These are phyloP conservation scores for Tribolium castaneum DNA, from an alignment of 1,140 invertebrate species.

Conservation along the genomic window DNA sequence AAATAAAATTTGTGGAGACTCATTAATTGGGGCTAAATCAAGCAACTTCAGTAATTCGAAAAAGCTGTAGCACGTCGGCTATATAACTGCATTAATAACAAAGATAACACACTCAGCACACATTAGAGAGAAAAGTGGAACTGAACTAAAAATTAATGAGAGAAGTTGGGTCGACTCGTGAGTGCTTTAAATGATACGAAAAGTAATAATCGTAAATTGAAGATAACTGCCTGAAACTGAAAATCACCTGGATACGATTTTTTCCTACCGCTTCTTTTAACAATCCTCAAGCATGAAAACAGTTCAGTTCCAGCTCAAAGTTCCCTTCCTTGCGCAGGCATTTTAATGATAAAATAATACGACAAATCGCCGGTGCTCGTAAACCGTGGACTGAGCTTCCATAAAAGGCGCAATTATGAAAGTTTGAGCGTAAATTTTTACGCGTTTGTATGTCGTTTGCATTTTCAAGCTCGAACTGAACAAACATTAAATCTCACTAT, in stretches of 20 bases:
- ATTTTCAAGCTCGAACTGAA: slow-evolving; percentile 9
- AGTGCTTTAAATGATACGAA: slow-evolving; percentile 26
- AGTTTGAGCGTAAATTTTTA: slow-evolving; percentile 21
- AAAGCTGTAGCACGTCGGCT: slow-evolving; percentile 8
- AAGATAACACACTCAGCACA: slow-evolving; percentile 22
- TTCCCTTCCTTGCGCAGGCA: background rate
- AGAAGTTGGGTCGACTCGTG: slow-evolving; percentile 21
- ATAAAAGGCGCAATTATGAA: slow-evolving; percentile 16
- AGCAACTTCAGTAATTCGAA: slow-evolving; percentile 27
- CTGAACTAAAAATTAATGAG: slow-evolving; percentile 24
- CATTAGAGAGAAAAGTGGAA: slow-evolving; percentile 34
- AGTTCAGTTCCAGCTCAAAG: background rate
- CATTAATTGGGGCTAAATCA: background rate
- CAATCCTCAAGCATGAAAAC: background rate
- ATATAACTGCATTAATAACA: slow-evolving; percentile 13
- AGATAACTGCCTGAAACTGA: background rate
- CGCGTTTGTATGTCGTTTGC: background rate
- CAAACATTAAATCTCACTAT: slow-evolving; percentile 29
- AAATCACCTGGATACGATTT: background rate
- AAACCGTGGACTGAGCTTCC: background rate
- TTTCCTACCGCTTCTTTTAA: background rate
- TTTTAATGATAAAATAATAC: background rate
- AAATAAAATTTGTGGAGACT: no score
- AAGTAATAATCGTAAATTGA: slow-evolving; percentile 26
- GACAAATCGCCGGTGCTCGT: background rate